Percentiles rank a stretch among this genome's conserved stretches.
These are phyloP conservation scores for Eptatretus atami DNA, from an alignment of 2,797 vertebrate species.

Conservation along the genomic window DNA sequence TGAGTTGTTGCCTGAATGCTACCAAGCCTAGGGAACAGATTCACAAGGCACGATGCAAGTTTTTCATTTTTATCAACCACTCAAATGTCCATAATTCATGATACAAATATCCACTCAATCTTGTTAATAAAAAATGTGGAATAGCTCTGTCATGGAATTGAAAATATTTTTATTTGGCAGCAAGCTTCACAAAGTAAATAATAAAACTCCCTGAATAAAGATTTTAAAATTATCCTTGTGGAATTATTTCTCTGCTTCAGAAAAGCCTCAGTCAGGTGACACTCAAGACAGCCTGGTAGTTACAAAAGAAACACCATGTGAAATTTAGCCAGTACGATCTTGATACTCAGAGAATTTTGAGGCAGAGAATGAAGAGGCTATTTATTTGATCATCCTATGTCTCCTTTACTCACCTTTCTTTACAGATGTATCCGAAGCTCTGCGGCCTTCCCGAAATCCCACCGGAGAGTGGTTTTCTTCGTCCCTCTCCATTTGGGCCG, in stretches of 20 bases:
- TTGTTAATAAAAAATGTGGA: no score
- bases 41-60: neutral
- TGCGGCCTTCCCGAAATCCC: conserved; percentile 75
- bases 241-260: no score
- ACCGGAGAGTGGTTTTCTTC: conserved; percentile 70
- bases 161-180: no score
- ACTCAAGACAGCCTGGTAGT: no score
- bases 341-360: conserved; percentile 5
- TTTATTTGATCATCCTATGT: neutral
- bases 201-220: no score
- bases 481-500: conserved; percentile 34
- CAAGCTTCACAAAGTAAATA: no score
- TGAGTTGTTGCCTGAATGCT: conserved; percentile 82
- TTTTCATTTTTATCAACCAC: neutral
- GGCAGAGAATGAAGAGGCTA: neutral
- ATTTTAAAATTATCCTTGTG: no score
- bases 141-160: no score
- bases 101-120: neutral
- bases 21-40: conserved; percentile 34
- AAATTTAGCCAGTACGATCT: conserved; percentile 7
- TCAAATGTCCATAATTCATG: neutral
- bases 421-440: conserved; percentile 80
- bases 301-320: no score
- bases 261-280: no score
- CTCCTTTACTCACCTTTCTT: conserved; percentile 38